These are phyloP conservation scores for Eumacrocentrus americanus DNA, from an alignment of 2,888 invertebrate genomes.

Conservation along the genomic window DNA sequence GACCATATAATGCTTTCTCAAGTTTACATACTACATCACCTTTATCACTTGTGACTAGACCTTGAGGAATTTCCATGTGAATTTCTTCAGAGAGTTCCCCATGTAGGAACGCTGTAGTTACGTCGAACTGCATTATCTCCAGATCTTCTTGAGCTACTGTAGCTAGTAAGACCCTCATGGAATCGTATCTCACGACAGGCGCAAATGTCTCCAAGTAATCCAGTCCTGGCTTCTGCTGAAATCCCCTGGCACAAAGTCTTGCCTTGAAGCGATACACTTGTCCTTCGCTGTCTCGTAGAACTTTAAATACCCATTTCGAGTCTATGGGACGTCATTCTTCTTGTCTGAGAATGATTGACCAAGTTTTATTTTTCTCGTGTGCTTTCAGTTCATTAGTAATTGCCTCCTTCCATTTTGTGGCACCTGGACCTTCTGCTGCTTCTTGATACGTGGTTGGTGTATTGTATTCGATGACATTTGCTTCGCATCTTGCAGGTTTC, in stretches of 20 bases:
- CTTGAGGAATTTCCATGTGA: conserved; percentile 21
- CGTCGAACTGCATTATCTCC: conserved; percentile 29
- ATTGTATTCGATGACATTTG: not conserved
- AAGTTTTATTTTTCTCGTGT: conserved; percentile 19
- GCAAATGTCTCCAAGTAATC: conserved; percentile 45
- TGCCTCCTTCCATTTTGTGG: conserved; percentile 21
- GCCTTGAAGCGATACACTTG: conserved; percentile 39
- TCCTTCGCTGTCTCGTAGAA: conserved; percentile 37
- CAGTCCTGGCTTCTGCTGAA: conserved; percentile 40
- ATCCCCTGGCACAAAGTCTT: conserved; percentile 44
- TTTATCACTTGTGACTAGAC: not conserved
- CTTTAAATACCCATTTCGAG: conserved; percentile 37
- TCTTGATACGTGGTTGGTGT: conserved; percentile 2
- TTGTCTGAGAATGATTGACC: conserved; percentile 27
- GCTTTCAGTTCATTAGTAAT: conserved; percentile 23
- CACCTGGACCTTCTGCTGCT: conserved; percentile 8
- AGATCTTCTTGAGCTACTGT: conserved; percentile 32
- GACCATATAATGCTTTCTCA: conserved; percentile 42
- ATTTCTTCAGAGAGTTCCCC: conserved; percentile 22
- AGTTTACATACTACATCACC: conserved; percentile 29
- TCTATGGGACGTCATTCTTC: conserved; percentile 27
- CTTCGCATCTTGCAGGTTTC: not conserved
- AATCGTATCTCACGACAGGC: conserved; percentile 40
- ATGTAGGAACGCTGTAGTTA: conserved; percentile 22
- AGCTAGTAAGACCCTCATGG: conserved; percentile 40